Base-by-base conservation (phyloP, 1,140 invertebrate species). In the Calephelis virginiensis region DNA sequence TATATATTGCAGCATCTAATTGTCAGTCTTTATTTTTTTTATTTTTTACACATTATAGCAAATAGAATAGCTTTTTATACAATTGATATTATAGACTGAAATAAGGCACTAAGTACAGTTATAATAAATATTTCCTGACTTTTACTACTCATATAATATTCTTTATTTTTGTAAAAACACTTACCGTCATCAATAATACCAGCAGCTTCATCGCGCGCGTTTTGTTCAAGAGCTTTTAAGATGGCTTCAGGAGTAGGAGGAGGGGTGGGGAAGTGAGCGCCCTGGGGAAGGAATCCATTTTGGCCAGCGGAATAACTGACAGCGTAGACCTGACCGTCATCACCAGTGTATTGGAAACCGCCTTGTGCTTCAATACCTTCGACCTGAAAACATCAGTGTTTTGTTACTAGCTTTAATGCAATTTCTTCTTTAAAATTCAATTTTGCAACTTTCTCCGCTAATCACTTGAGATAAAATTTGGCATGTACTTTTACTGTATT, bases 171-270 rank as follows among this genome's bases (percentile, higher is more conserved):
- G 5, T 53, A 37, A 59, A 43, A 43, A 43, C 8, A 43, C 84
- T 83, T 49, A 90, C 88, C 88, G 79, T 90, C 88, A 75, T 90
- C 88, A 68, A 89, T 74, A 75, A 90, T 90, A 53, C 88, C 88
- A 72, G 86, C 86, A 40, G 88, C 88, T 38, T 90, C 88, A 72
- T 90, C 88, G 65, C 77, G 87, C 5, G 87, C 87, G 77, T 93
- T 93, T 80, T 93, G 93, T n/a, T 92, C 93, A 50, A 95, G 76
- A 63, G 94, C 92, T 82, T 93, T 92, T 70, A 91, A 84, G 78
- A 95, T 95, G 4, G 92, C 94, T 72, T 93, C 93, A 13, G 94
- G 94, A 69, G 93, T 92, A 47, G 94, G 94, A 5, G 94, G 94
- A 43, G 95, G 93, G 59, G 94, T 94, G 28, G 94, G 94, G 45